These are phyloP conservation scores for Drosophila asahinai DNA, from an alignment of 1,140 invertebrate species.

Conservation along the genomic window DNA sequence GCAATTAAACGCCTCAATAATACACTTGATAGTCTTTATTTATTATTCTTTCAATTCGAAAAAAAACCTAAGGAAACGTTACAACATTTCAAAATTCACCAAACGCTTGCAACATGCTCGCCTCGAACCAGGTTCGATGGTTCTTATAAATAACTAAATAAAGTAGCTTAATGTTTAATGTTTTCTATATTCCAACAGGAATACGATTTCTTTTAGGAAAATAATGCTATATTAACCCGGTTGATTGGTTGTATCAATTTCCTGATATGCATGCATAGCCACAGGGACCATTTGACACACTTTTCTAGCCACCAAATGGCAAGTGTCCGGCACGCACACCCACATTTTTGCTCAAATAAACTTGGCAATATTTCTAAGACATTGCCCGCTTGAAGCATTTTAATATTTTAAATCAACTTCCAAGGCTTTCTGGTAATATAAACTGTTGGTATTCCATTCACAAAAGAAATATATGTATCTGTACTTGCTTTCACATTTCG, in stretches of 20 bases:
- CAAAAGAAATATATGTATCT: background rate
- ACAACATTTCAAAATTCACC: conserved; percentile 22
- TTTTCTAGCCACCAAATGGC: conserved; percentile 25
- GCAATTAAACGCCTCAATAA: conserved; percentile 7
- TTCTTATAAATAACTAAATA: background rate
- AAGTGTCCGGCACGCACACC: conserved; percentile 31
- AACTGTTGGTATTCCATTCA: conserved; percentile 7
- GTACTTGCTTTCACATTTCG: conserved; percentile 4
- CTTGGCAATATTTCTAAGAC: conserved; percentile 16
- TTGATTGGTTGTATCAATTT: conserved; percentile 25
- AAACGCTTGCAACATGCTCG: conserved; percentile 9
- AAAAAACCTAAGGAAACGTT: conserved; percentile 5
- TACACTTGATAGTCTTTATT: conserved; percentile 10
- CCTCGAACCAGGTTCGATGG: conserved; percentile 6
- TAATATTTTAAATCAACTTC: conserved; percentile 36
- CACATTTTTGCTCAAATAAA: conserved; percentile 30
- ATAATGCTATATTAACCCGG: background rate
- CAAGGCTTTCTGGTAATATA: conserved; percentile 1
- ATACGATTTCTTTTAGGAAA: conserved; percentile 1
- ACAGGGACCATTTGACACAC: conserved; percentile 34
- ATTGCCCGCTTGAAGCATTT: conserved; percentile 29
- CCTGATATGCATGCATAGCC: conserved; percentile 24
- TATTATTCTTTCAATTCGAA: background rate
- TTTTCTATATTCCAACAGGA: background rate
- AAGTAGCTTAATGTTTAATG: background rate